Evolutionary conservation across 2,888 invertebrate species (phyloP), one percentile per base, ranked within the genome.

Genomic region (Oscheius sp.): DNA sequence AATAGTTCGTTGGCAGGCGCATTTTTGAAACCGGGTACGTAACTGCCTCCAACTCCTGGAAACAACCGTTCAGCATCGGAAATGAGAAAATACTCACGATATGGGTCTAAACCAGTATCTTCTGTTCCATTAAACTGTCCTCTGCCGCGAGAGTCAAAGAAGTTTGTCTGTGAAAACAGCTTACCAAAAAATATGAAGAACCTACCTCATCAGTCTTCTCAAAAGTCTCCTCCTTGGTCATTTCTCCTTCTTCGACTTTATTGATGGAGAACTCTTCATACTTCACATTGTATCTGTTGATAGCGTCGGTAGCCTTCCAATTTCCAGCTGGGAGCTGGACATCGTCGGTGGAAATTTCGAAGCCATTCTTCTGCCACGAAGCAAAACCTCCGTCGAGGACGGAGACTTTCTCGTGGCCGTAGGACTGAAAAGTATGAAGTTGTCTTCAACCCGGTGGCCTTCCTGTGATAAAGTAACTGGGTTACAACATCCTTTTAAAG

Each of bases 91-190:
- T 29, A 33, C 57, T 63, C 71, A 76, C 81, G 68, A 68, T 79
- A 75, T 3, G 78, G 76, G 50, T 83, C 82, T 2, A 82, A 77
- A n/a, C 84, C 82, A 10, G 83, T 82, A 37, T 82, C 86, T 58
- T 84, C 80, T n/a, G 76, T 80, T n/a, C 86, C 87, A 7, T 83
- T 76, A 68, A 86, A 87, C 74, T 87, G 86, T 9, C 77, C 85
- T 37, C 83, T 76, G 9, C 80, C 76, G 47, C 87, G 77, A 32
- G 79, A 79, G 65, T 87, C 87, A 53, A 87, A 59, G 77, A 87
- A 87, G 73, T 87, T 87, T 33, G 72, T 78, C 84, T 85, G 60
- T 10, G 58, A 58, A 35, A 9, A 21, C 21, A 21, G 21, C 21
- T 21, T 21, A 21, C 21, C 21, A 21, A 21, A 21, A 21, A 21